Evolutionary conservation across 1,140 invertebrate genomes (phyloP), one percentile per base, ranked within the genome.

Genomic region (Drosophila kepulauana): DNA sequence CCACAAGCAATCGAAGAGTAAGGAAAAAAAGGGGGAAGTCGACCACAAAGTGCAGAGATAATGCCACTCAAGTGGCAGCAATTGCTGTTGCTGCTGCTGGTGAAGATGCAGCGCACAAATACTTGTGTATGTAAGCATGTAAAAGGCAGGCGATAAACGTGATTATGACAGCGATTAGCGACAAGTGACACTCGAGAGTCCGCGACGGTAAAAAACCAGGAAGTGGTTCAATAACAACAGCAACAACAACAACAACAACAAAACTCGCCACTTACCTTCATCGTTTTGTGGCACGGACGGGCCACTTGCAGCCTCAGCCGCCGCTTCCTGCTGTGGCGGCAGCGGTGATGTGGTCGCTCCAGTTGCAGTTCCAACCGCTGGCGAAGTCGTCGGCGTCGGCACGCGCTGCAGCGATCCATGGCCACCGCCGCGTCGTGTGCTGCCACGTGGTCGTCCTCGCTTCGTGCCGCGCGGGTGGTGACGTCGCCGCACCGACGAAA

Each of bases 401-500:
- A 89, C 87, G 72, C 82, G 85, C 73, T 89, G 79, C 65, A 81
- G 45, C 43, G 88, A 76, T 41, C 91, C 91, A 65, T 91, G 88
- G 49, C 84, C 89, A 74, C 89, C 91, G 69, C 91, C 91, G 62
- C 91, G 87, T 54, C 91, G 79, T 25, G 95, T 93, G 25, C 95
- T 96, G 66, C 95, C 96, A 25, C 95, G 93, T 45, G 95, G 95
- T 72, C 95, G 93, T 1, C 95, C 95, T 8, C 96, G 94, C 79
- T 95, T 95, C 0, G 94, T 93, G 13, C 95, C 95, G 25, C 95
- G 93, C 52, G 93, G 93, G 63, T 93, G 93, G 66, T 93, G 93
- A 41, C 94, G 93, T 58, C 94, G 93, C 74, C 94, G 89, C 28
- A 93, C 90, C 25, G 92, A 81, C 35, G 91, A 78, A 63, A 91